Base-by-base conservation (phyloP, 2,797 vertebrate species). In the Sparidentex hasta region DNA sequence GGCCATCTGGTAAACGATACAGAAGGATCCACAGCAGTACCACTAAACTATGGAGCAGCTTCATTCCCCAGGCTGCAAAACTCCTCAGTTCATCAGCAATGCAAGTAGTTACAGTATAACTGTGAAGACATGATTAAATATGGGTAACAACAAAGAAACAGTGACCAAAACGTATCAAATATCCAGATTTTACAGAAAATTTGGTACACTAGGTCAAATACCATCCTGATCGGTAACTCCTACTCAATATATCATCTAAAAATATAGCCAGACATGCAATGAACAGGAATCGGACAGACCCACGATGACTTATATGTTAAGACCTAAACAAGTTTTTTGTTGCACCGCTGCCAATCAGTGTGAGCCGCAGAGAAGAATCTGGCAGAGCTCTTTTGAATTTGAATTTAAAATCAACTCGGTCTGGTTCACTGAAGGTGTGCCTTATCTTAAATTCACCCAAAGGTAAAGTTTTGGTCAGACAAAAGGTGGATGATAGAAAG, bases 341-440 rank as follows among this genome's bases (percentile, higher is more conserved):
- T 23, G 64, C 20, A 20, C 21, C 68, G 33, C 71, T 76, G 65
- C 44, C 72, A 66, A 44, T 83, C 57, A 63, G 65, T 44, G 51
- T 66, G 44, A 16, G 69, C 51, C 25, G 33, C 41, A 51, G 17
- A 46, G 63, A 25, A 51, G 76, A 84, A 77, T 64, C 61, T 58
- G 51, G 16, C 62, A 75, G 51, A 55, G 23, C 14, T 58, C 12
- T 38, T 38, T 64, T 68, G 23, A 61, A 56, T 50, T 18, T 69
- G 80, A 71, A 77, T 82, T 85, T 63, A 61, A 74, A 76, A 43
- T 48, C 17, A 46, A 46, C 52, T 38, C 7, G 2, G 27, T 69
- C 48, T 8, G n/a, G 8, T 66, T 20, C 18, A 17, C 61, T 74
- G 48, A 80, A 43, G 52, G 64, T 77, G 41, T 61, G 71, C 52